These are phyloP conservation scores for Halocaridina rubra DNA, from an alignment of 2,888 invertebrate genomes.

Conservation along the genomic window DNA sequence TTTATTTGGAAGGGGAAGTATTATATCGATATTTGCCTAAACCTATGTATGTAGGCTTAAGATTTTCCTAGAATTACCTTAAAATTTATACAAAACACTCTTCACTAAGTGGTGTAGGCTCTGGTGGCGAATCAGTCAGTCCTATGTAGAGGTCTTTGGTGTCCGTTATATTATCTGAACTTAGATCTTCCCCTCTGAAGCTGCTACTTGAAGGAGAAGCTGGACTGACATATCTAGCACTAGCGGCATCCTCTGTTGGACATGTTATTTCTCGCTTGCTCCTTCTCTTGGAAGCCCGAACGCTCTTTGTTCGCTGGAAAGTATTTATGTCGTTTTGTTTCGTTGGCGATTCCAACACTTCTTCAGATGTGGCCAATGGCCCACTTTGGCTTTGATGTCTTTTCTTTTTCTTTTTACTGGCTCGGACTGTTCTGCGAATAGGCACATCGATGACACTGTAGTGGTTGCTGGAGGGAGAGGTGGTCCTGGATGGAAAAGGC, in stretches of 20 bases:
- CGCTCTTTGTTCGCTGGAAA: conserved; percentile 39
- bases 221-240: conserved; percentile 20
- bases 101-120: conserved; percentile 7
- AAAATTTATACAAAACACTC: conserved; percentile 45
- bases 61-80: too few relatives aligned
- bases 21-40: neutral
- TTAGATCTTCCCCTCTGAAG: neutral
- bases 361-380: neutral
- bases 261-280: conserved; percentile 9
- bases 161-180: neutral
- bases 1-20: neutral
- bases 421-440: conserved; percentile 29
- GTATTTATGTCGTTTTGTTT: neutral
- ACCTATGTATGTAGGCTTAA: neutral
- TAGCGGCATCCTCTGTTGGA: conserved; percentile 32
- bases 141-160: conserved; percentile 20
- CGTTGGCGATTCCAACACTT: neutral
- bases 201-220: neutral
- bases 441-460: conserved; percentile 40
- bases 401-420: conserved; percentile 36
- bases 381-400: conserved; percentile 27
- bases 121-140: conserved; percentile 34
- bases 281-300: neutral
- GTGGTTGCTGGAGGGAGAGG: conserved; percentile 19
- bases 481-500: neutral